Percentiles rank a stretch among this genome's conserved stretches.
phyloP scores from a whole-genome alignment of 2,797 vertebrate genomes.

The Euphonia xanthogaster region DNA sequence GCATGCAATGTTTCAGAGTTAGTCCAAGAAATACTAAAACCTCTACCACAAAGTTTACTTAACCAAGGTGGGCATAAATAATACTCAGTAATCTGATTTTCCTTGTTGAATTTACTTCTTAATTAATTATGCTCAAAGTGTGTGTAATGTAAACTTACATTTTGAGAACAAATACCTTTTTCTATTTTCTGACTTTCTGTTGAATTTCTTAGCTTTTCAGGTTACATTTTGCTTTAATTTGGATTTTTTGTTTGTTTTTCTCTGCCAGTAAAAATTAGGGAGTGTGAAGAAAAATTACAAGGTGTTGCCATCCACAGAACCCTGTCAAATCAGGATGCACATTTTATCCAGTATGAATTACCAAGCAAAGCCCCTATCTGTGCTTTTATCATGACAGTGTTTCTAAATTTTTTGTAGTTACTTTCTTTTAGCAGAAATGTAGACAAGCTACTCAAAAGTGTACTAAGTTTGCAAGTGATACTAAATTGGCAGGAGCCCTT shows the following conservation, averaged over 20 bases:
- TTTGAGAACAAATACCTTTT: background rate
- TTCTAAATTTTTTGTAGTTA: background rate
- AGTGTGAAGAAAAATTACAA: background rate
- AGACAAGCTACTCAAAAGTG: background rate
- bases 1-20: background rate
- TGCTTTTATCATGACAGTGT: background rate
- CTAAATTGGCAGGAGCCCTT: background rate
- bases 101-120: background rate
- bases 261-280: background rate
- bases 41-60: background rate
- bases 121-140: background rate
- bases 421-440: background rate
- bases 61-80: constrained; percentile 5
- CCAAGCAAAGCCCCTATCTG: background rate
- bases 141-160: background rate
- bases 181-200: background rate
- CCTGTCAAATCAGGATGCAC: background rate
- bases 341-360: background rate
- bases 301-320: background rate
- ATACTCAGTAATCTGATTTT: background rate
- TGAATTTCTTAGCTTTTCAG: background rate
- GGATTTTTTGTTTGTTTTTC: background rate
- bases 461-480: background rate
- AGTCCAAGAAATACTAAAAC: background rate
- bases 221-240: background rate